phyloP scores from a whole-genome alignment of 2,888 invertebrate genomes.

The Biston betularia region DNA sequence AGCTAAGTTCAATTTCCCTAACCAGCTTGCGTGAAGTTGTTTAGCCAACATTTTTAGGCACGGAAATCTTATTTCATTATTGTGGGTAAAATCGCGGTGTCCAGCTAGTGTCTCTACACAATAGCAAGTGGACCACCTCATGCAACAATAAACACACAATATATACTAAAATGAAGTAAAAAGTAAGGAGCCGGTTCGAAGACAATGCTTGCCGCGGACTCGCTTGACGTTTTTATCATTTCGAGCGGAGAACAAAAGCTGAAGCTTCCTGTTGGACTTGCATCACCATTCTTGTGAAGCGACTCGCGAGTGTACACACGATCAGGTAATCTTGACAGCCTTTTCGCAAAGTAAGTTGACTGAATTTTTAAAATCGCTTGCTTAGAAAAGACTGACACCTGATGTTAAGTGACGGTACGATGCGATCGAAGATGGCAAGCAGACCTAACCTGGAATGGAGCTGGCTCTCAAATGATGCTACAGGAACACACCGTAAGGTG shows the following conservation, averaged over 20 bases:
- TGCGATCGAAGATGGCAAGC: no score
- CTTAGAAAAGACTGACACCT: no score
- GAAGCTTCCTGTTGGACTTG: slow-evolving; percentile 82
- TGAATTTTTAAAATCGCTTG: neutral
- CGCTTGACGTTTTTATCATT: slow-evolving; percentile 85
- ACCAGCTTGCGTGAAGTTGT: no score
- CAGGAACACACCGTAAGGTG: no score
- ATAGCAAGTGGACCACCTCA: slow-evolving; percentile 48
- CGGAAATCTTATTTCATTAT: no score
- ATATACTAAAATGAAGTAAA: slow-evolving; percentile 59
- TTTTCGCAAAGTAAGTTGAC: neutral
- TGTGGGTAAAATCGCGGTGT: neutral
- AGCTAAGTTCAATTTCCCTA: no score
- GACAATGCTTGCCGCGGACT: slow-evolving; percentile 77
- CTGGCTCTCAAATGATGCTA: no score
- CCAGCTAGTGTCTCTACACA: slow-evolving; percentile 48
- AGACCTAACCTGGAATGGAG: no score
- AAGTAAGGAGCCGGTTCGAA: slow-evolving; percentile 69
- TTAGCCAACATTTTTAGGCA: neutral
- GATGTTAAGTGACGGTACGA: no score
- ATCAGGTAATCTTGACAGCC: slow-evolving; percentile 21
- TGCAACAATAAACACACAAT: slow-evolving; percentile 63
- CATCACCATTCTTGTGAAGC: slow-evolving; percentile 82
- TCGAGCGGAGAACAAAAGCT: slow-evolving; percentile 81
- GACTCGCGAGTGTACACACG: slow-evolving; percentile 60